These are phyloP conservation scores for Sabatieria punctata DNA, from an alignment of 2,888 invertebrate genomes.

Conservation along the genomic window DNA sequence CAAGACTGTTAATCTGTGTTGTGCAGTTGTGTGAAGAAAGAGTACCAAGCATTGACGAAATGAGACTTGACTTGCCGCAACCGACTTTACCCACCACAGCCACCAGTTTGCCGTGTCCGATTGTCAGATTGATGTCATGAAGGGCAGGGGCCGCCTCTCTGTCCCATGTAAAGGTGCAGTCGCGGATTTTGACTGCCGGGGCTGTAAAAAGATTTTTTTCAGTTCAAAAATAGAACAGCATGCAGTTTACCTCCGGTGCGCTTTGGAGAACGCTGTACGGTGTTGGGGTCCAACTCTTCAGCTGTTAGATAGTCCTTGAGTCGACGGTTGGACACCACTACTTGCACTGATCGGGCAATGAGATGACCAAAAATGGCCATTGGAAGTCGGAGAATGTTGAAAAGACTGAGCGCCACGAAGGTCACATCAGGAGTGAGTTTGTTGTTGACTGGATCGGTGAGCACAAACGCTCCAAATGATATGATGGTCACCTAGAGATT, in stretches of 20 bases:
- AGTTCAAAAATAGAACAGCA: no score
- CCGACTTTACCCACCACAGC: slow-evolving; percentile 74
- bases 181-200: no score
- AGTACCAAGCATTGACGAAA: slow-evolving; percentile 62
- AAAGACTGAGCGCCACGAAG: slow-evolving; percentile 69
- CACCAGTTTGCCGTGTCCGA: slow-evolving; percentile 51
- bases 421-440: slow-evolving; percentile 59
- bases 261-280: no score
- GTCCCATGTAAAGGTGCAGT: no score
- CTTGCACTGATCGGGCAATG: slow-evolving; percentile 40
- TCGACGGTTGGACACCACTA: not conserved
- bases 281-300: slow-evolving; percentile 4
- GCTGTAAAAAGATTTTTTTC: no score
- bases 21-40: no score
- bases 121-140: slow-evolving; percentile 46
- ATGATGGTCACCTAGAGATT: slow-evolving; percentile 61
- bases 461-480: slow-evolving; percentile 64
- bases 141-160: slow-evolving; percentile 8
- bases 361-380: slow-evolving; percentile 88
- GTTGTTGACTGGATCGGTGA: slow-evolving; percentile 43
- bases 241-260: no score
- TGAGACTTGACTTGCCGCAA: slow-evolving; percentile 66
- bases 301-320: not conserved
- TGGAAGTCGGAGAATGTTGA: slow-evolving; percentile 75
- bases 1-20: no score